Evolutionary conservation across 2,888 invertebrate genomes (phyloP), one percentile per base, ranked within the genome.

Genomic region (Zygothrica quintamaculata): DNA sequence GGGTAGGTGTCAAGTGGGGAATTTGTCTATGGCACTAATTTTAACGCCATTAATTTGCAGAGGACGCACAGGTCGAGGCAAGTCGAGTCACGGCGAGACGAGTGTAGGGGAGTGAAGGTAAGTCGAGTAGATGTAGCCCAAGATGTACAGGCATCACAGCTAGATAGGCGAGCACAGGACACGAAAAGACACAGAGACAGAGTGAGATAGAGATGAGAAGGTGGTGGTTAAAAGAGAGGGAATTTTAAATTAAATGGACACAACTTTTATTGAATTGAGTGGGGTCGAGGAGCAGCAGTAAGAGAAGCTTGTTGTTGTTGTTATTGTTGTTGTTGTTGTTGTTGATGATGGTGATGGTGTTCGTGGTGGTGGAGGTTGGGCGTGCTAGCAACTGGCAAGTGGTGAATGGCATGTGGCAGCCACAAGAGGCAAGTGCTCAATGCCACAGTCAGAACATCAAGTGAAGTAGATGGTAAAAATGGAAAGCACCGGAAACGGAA

Each of bases 171-270:
- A 48, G 34, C 13, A 43, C 7, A 9, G 9, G 29, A 8, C 7
- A 29, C 7, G 9, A 9, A 6, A 16, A 16, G 31, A 53, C 16
- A 18, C 43, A 36, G 13, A 13, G 0, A 11, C 26, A 22, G 12
- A 12, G 12, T 6, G 25, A 18, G 42, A 13, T 7, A 11, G 12
- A 9, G 6, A 13, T 26, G 3, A 9, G 26, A 16, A 42, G 29
- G 9, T 26, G 8, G 26, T 4, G 26, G 26, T 6, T 26, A 29
- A 55, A 40, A 50, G 53, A 65, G 60, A 65, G 65, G 44, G 72
- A 80, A 78, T 84, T 85, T 85, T 74, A 87, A 84, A 88, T 87
- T 77, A 88, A 88, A 87, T 87, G 88, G 78, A 87, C 87, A 76
- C 85, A 88, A 82, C 60, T 87, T 84, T 88, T 87, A 87, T 87